Percentiles rank a stretch among this genome's conserved stretches.
phyloP scores from a whole-genome alignment of 2,888 invertebrate species.

The Drosophila meridiana region DNA sequence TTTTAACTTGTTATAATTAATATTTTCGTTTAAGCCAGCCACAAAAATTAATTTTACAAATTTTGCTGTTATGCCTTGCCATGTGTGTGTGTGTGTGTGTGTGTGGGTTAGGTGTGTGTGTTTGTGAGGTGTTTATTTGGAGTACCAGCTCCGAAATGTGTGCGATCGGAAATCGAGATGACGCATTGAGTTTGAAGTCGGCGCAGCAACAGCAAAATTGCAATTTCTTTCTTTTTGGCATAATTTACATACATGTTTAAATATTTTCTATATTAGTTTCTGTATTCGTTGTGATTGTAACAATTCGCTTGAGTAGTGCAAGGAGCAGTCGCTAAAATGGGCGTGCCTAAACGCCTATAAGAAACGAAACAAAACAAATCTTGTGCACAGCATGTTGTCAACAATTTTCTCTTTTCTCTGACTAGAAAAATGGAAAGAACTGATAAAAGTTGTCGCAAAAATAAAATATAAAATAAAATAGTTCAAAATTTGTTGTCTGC shows the following conservation, averaged over 20 bases:
- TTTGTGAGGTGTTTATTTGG: conserved; percentile 26
- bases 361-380: conserved; percentile 2
- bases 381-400: conserved; percentile 53
- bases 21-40: conserved; percentile 27
- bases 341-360: conserved; percentile 32
- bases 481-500: conserved; percentile 9
- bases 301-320: conserved; percentile 79
- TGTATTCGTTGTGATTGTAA: conserved; percentile 65
- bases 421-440: conserved; percentile 45
- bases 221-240: conserved; percentile 36
- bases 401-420: conserved; percentile 34
- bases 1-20: conserved; percentile 1
- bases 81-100: conserved; percentile 12
- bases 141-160: conserved; percentile 74
- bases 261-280: conserved; percentile 20
- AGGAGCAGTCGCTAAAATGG: conserved; percentile 51
- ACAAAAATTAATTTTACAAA: conserved; percentile 24
- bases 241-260: conserved; percentile 45
- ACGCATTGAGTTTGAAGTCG: conserved; percentile 29
- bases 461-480: neutral
- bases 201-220: conserved; percentile 37
- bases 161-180: conserved; percentile 44
- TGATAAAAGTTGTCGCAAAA: neutral
- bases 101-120: conserved; percentile 10
- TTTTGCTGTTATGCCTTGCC: conserved; percentile 25